Conservation (phyloP, 1,140 invertebrate species). For the Phortica variegata region DNA sequence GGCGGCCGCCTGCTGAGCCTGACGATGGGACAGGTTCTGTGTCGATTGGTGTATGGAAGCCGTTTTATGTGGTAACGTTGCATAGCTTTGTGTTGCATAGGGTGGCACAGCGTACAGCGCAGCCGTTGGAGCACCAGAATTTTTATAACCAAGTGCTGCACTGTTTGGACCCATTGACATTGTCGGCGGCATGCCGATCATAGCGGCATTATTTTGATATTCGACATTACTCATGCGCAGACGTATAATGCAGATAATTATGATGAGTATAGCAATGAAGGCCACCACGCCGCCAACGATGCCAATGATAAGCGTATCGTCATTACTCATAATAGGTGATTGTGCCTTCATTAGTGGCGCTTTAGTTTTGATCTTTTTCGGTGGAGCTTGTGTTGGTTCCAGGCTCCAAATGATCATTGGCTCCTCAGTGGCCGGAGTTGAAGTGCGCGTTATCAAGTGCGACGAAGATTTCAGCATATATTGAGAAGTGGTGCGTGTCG, state of each 20-base stretch:
- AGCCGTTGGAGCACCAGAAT: constrained; percentile 56
- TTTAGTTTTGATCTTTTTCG: constrained; percentile 61
- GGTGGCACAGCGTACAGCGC: constrained; percentile 59
- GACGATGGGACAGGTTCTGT: constrained; percentile 61
- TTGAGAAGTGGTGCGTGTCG: constrained; percentile 49
- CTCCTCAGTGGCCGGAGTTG: constrained; percentile 66
- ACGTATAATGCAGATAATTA: constrained; percentile 84
- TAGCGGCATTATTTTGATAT: constrained; percentile 67
- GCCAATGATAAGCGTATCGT: constrained; percentile 88
- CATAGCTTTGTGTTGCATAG: constrained; percentile 60
- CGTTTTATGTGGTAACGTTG: constrained; percentile 66
- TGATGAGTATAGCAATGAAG: constrained; percentile 83
- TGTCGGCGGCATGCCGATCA: constrained; percentile 60
- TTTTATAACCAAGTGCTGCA: constrained; percentile 59
- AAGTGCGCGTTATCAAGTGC: constrained; percentile 59
- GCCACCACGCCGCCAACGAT: constrained; percentile 89
- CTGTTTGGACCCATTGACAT: constrained; percentile 59
- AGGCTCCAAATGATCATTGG: constrained; percentile 87
- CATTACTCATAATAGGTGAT: constrained; percentile 69
- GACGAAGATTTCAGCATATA: constrained; percentile 51
- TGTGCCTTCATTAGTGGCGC: constrained; percentile 62
- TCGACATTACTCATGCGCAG: constrained; percentile 67
- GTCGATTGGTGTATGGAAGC: constrained; percentile 52
- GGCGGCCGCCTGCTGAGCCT: constrained; percentile 55
- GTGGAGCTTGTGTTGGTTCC: constrained; percentile 64